phyloP scores from a whole-genome alignment of 1,140 invertebrate genomes.

The Megalopta genalis region DNA sequence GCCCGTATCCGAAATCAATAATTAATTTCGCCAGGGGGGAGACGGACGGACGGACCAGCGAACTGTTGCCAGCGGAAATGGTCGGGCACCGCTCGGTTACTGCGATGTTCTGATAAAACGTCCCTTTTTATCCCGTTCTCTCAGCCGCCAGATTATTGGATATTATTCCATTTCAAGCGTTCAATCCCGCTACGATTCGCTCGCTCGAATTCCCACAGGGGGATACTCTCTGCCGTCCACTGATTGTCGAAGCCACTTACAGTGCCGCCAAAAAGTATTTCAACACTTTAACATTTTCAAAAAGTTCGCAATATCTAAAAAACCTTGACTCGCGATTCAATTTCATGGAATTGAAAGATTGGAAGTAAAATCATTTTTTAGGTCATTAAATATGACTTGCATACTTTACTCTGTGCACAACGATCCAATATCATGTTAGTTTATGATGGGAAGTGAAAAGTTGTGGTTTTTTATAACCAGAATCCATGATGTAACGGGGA shows the following conservation, averaged over 20 bases:
- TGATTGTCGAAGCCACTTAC: slow-evolving; percentile 60
- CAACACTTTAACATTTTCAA: background rate
- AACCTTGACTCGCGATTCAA: too few species aligned
- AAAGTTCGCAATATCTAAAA: too few species aligned
- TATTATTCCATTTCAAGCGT: slow-evolving; percentile 79
- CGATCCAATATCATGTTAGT: too few species aligned
- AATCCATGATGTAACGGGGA: too few species aligned
- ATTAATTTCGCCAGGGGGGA: slow-evolving; percentile 72
- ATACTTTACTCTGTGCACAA: too few species aligned
- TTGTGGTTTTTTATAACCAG: too few species aligned
- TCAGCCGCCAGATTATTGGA: slow-evolving; percentile 75
- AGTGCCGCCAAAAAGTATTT: slow-evolving; percentile 1
- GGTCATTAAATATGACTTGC: too few species aligned
- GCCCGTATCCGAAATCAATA: slow-evolving; percentile 78
- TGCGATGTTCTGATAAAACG: slow-evolving; percentile 74
- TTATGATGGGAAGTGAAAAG: too few species aligned
- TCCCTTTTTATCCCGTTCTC: slow-evolving; percentile 74
- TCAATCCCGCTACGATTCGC: slow-evolving; percentile 77
- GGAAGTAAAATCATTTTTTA: too few species aligned
- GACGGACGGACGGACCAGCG: slow-evolving; percentile 38
- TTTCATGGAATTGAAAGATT: too few species aligned
- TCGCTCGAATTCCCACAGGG: slow-evolving; percentile 69
- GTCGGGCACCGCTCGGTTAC: slow-evolving; percentile 60
- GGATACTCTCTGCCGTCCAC: slow-evolving; percentile 61
- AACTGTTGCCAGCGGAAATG: slow-evolving; percentile 60